These are phyloP conservation scores for Tubulanus polymorphus DNA, from an alignment of 2,888 invertebrate genomes.

Conservation along the genomic window DNA sequence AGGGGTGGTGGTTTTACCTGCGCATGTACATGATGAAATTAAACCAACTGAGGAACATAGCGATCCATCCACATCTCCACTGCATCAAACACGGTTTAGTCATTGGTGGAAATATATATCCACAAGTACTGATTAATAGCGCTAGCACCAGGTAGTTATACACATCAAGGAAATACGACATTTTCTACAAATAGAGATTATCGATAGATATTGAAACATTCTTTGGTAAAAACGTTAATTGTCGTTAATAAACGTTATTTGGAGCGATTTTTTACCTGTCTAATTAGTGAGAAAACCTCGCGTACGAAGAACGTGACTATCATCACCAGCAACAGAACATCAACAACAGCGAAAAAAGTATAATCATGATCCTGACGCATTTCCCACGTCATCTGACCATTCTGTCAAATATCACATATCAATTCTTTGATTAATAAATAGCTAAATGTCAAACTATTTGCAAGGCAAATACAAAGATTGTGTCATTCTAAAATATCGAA, in stretches of 20 bases:
- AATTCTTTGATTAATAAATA: too few relatives aligned
- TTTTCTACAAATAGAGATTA: too few relatives aligned
- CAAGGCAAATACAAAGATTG: too few relatives aligned
- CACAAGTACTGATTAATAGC: not conserved
- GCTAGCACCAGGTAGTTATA: not conserved
- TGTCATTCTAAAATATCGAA: too few relatives aligned
- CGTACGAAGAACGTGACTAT: not conserved
- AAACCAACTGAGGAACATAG: conserved; percentile 27
- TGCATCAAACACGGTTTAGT: conserved; percentile 1
- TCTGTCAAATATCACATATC: not conserved
- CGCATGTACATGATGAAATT: conserved; percentile 31
- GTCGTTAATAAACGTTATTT: too few relatives aligned
- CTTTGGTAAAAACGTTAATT: too few relatives aligned
- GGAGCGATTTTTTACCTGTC: not conserved
- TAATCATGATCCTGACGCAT: not conserved
- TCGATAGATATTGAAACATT: too few relatives aligned
- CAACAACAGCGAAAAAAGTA: not conserved
- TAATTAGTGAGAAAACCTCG: not conserved
- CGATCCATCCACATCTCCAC: conserved; percentile 28
- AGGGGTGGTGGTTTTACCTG: conserved; percentile 13
- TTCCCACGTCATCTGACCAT: not conserved
- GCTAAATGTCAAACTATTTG: too few relatives aligned
- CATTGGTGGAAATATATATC: not conserved
- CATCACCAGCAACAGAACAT: not conserved
- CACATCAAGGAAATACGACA: not conserved